A percentile compares a stretch with the other conserved stretches of the same genome.
Conservation (phyloP, 2,888 invertebrate genomes). For the Hedychridium roseum region DNA sequence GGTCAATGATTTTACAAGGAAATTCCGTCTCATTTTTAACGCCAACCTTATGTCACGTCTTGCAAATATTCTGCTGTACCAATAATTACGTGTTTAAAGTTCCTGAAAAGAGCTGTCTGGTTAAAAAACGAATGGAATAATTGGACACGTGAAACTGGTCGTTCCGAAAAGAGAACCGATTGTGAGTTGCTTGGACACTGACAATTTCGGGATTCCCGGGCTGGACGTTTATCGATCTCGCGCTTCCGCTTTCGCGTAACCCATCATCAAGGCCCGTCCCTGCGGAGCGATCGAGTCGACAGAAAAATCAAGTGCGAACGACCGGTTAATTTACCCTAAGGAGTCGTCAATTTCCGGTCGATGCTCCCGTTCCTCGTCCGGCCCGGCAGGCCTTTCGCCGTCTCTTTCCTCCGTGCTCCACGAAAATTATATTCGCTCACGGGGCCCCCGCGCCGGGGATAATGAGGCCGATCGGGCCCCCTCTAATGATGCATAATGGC, state of each 20-base stretch:
- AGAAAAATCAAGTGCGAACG: conserved; percentile 56
- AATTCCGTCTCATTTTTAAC: no score
- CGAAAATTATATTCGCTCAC: conserved; percentile 51
- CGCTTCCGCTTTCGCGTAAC: conserved; percentile 29
- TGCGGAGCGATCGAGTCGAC: conserved; percentile 18
- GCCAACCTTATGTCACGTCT: no score
- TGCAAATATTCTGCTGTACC: no score
- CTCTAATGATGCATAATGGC: conserved; percentile 62
- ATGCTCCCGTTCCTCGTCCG: conserved; percentile 42
- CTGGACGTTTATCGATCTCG: conserved; percentile 5
- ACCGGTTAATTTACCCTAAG: conserved; percentile 60
- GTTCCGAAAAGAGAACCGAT: no score
- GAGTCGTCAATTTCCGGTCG: conserved; percentile 54
- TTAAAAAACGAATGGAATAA: no score
- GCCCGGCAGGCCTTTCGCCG: conserved; percentile 10
- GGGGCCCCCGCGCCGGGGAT: conserved; percentile 43
- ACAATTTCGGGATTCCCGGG: conserved; percentile 25
- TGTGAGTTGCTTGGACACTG: no score
- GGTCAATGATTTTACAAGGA: no score
- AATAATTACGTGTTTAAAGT: no score
- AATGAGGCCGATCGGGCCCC: conserved; percentile 58
- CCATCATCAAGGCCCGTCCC: not conserved
- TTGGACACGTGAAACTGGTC: no score
- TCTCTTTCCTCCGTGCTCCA: conserved; percentile 41
- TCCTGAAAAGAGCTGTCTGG: no score